These are phyloP conservation scores for Cheilosia grossa DNA, from an alignment of 2,888 invertebrate genomes.

Conservation along the genomic window DNA sequence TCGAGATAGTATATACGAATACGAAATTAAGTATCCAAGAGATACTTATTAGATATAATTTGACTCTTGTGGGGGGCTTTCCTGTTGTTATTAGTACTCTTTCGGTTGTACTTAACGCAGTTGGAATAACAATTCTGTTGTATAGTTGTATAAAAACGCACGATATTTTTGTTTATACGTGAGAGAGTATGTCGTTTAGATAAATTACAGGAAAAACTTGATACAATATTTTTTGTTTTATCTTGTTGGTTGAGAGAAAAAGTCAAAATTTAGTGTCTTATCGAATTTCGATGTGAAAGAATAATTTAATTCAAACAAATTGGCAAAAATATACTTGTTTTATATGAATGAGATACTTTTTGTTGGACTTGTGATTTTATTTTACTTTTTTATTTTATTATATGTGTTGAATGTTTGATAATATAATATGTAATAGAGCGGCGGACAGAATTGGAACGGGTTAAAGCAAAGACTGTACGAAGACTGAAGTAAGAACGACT, in stretches of 20 bases:
- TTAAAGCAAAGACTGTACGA: slow-evolving; percentile 84
- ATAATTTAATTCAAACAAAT: slow-evolving; percentile 33
- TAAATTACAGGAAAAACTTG: slow-evolving; percentile 26
- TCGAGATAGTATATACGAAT: slow-evolving; percentile 42
- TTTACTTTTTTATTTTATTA: slow-evolving; percentile 60
- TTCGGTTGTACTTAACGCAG: slow-evolving; percentile 43
- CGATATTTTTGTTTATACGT: slow-evolving; percentile 22
- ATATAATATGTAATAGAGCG: slow-evolving; percentile 80
- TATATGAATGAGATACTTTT: slow-evolving; percentile 28
- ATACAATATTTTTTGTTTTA: neutral
- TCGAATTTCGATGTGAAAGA: slow-evolving; percentile 30
- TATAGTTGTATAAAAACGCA: slow-evolving; percentile 10
- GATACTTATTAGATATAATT: slow-evolving; percentile 39
- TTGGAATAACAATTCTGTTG: slow-evolving; percentile 33
- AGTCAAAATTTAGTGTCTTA: slow-evolving; percentile 31
- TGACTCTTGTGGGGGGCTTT: slow-evolving; percentile 35
- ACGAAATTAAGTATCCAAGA: slow-evolving; percentile 49
- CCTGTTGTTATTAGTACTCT: slow-evolving; percentile 41
- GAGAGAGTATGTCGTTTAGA: slow-evolving; percentile 8
- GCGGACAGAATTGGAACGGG: slow-evolving; percentile 84
- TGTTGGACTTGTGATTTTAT: slow-evolving; percentile 33
- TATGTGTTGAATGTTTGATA: slow-evolving; percentile 76
- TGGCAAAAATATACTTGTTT: slow-evolving; percentile 26
- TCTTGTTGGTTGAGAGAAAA: slow-evolving; percentile 5
- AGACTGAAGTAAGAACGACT: slow-evolving; percentile 84